These are phyloP conservation scores for Dicentrarchus labrax DNA, from an alignment of 2,113 vertebrate species.

Conservation along the genomic window DNA sequence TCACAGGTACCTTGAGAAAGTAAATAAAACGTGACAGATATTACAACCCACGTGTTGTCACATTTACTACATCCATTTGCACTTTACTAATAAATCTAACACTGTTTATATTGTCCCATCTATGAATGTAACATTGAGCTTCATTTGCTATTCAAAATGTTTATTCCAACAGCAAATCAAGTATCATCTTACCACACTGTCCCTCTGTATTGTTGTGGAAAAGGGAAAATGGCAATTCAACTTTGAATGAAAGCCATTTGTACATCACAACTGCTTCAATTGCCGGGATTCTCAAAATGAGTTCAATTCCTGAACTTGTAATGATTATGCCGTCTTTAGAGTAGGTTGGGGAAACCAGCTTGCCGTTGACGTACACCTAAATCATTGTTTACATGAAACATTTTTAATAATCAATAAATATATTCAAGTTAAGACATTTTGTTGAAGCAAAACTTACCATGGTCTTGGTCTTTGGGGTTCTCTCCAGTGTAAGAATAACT, in stretches of 20 bases:
- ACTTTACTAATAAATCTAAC: background rate
- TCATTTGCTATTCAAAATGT: background rate
- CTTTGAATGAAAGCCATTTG: slow-evolving; percentile 84
- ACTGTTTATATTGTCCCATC: background rate
- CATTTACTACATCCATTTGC: background rate
- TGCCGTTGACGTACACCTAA: slow-evolving; percentile 86
- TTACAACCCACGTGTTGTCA: background rate
- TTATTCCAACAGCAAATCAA: background rate
- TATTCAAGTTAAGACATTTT: background rate
- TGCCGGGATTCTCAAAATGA: slow-evolving; percentile 84
- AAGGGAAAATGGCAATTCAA: slow-evolving; percentile 87
- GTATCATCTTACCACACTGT: slow-evolving; percentile 91
- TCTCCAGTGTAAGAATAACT: slow-evolving; percentile 82
- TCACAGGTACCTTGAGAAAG: slow-evolving; percentile 88
- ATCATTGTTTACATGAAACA: too few relatives aligned
- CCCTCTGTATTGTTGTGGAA: slow-evolving; percentile 93
- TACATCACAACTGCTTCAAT: slow-evolving; percentile 86
- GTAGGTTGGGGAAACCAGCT: slow-evolving; percentile 81
- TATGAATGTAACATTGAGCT: background rate
- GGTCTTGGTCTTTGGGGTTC: slow-evolving; percentile 40
- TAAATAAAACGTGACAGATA: slow-evolving; percentile 23
- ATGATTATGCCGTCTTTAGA: slow-evolving; percentile 83
- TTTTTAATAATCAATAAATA: too few relatives aligned
- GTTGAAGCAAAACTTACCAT: slow-evolving; percentile 48
- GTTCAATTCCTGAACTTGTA: slow-evolving; percentile 83